Percentiles rank a stretch among this genome's conserved stretches.
phyloP scores from a whole-genome alignment of 2,113 vertebrate genomes.

The Myiagra hebetior region DNA sequence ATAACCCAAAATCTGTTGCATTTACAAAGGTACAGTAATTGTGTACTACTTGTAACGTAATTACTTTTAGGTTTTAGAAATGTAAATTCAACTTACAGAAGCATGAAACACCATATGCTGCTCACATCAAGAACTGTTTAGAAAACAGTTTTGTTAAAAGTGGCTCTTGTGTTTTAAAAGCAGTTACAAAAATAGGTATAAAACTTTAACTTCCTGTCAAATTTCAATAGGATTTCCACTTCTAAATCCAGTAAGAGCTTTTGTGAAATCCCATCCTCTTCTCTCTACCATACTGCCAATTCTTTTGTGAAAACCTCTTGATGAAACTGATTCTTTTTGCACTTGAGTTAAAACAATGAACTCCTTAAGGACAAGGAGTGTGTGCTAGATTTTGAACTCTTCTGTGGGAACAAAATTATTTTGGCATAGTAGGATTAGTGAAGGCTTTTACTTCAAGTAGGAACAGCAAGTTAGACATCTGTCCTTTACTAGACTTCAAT shows the following conservation, averaged over 20 bases:
- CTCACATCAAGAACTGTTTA: background rate
- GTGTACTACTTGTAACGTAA: background rate
- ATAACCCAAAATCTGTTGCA: background rate
- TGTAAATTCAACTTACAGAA: background rate
- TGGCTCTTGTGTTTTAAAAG: background rate
- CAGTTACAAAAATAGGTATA: background rate
- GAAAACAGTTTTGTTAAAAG: background rate
- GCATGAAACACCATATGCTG: background rate
- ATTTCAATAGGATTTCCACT: background rate
- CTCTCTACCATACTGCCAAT: background rate
- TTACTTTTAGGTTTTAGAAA: background rate
- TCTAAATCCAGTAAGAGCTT: background rate
- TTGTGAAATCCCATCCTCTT: background rate
- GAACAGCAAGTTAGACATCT: background rate
- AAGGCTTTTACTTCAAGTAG: background rate
- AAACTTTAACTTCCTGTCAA: background rate
- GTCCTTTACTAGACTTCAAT: background rate
- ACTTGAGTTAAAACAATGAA: background rate
- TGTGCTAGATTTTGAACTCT: background rate
- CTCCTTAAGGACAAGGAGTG: background rate
- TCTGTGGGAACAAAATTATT: background rate
- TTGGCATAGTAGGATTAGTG: background rate
- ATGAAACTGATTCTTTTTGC: background rate
- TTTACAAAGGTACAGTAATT: background rate
- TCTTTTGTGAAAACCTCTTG: background rate